phyloP scores from a whole-genome alignment of 2,888 invertebrate genomes.

The Pomacea canaliculata region DNA sequence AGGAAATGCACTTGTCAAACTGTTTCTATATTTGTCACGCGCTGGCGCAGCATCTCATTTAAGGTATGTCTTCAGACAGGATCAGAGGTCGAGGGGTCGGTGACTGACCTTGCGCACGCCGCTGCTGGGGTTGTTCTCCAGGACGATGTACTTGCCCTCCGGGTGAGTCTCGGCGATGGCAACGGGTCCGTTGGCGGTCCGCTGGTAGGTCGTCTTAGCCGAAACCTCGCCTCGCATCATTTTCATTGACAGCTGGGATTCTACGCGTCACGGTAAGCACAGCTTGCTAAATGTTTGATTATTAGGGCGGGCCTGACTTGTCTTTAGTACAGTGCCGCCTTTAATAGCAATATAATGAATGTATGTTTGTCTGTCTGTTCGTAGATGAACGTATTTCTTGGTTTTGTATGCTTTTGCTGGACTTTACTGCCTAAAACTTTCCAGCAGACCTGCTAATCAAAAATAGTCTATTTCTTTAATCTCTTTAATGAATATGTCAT shows the following conservation, averaged over 20 bases:
- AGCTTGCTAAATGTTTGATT: neutral
- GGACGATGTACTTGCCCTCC: constrained; percentile 71
- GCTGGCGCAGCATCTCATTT: too few relatives aligned
- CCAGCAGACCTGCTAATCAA: too few relatives aligned
- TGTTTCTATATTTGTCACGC: too few relatives aligned
- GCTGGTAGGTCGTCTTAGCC: constrained; percentile 73
- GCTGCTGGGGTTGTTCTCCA: constrained; percentile 70
- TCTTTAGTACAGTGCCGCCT: too few relatives aligned
- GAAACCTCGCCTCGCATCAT: constrained; percentile 72
- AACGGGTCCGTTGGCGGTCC: constrained; percentile 72
- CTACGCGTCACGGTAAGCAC: constrained; percentile 5
- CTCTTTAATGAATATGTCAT: too few relatives aligned
- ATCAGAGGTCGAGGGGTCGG: too few relatives aligned
- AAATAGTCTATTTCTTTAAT: too few relatives aligned
- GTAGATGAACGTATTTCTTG: neutral
- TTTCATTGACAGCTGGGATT: constrained; percentile 51
- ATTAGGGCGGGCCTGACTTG: too few relatives aligned
- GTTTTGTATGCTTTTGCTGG: too few relatives aligned
- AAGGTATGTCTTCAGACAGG: too few relatives aligned
- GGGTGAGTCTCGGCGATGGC: constrained; percentile 71
- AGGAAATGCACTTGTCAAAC: too few relatives aligned
- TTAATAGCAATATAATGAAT: neutral
- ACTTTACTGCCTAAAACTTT: too few relatives aligned
- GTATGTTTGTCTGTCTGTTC: constrained; percentile 3
- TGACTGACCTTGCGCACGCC: constrained; percentile 52